Evolutionary conservation across 1,140 invertebrate genomes (phyloP).

Genomic region (Sweltsa coloradensis): DNA sequence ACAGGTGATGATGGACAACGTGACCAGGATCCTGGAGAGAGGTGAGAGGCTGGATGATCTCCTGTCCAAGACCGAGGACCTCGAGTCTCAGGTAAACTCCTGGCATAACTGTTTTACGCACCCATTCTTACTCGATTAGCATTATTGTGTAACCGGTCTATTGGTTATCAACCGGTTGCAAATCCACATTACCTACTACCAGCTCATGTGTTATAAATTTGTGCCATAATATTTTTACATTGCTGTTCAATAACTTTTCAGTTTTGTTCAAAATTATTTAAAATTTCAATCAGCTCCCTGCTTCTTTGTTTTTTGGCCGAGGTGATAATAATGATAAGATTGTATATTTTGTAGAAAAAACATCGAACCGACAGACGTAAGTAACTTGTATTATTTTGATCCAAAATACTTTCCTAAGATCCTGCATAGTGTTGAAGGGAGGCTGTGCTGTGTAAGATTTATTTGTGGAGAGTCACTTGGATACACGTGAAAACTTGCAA

Average conservation of each 20-base stretch:
- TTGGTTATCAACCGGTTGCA: background rate
- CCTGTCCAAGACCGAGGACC: slow-evolving; percentile 8
- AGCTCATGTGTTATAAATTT: background rate
- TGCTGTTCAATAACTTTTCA: background rate
- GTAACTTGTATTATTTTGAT: no score
- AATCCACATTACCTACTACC: background rate
- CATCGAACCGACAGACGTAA: no score
- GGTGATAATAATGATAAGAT: no score
- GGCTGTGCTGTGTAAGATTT: no score
- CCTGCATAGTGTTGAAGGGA: no score
- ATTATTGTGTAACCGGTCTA: background rate
- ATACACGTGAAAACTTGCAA: no score
- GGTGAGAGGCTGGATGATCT: slow-evolving; percentile 11
- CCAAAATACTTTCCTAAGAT: no score
- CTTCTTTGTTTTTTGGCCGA: no score
- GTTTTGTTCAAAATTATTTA: background rate
- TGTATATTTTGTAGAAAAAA: no score
- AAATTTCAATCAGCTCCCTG: no score
- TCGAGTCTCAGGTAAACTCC: slow-evolving; percentile 7
- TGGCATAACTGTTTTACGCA: background rate
- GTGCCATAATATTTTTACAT: background rate
- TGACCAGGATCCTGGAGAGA: slow-evolving; percentile 7
- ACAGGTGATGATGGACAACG: slow-evolving; percentile 10
- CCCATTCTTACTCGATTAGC: background rate
- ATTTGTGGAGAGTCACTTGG: no score